Percentiles rank a stretch among this genome's conserved stretches.
phyloP scores from a whole-genome alignment of 2,888 invertebrate species.

The Unio delphinus region DNA sequence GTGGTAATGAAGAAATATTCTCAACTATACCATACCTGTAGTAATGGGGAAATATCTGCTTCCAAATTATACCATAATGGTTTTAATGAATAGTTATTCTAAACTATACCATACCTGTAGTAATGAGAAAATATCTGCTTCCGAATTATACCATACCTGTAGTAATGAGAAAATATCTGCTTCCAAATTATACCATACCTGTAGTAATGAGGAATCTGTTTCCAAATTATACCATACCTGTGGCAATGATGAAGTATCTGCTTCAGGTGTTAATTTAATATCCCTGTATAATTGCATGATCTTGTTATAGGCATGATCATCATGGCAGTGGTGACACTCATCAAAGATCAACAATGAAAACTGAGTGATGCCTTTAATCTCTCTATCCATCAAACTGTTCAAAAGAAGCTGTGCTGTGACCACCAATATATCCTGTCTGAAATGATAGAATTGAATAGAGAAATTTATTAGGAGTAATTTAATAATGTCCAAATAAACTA shows the following conservation, averaged over 20 bases:
- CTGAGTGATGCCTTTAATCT: conserved; percentile 15
- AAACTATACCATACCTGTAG: too few species aligned
- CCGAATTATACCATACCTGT: too few species aligned
- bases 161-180: too few species aligned
- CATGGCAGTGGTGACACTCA: conserved; percentile 58
- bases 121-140: too few species aligned
- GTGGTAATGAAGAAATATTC: conserved; percentile 13
- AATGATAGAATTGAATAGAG: not conserved
- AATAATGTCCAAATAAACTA: too few species aligned
- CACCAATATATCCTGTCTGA: conserved; percentile 50
- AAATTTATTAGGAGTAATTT: too few species aligned
- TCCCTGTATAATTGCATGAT: conserved; percentile 57
- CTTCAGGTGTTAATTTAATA: conserved; percentile 19
- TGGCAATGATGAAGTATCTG: conserved; percentile 11
- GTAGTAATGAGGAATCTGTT: not conserved
- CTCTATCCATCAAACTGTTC: conserved; percentile 31
- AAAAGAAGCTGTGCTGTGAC: conserved; percentile 68
- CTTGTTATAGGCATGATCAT: conserved; percentile 51
- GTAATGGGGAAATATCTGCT: too few species aligned
- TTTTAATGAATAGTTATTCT: conserved; percentile 10
- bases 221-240: conserved; percentile 13
- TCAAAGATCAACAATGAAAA: conserved; percentile 56
- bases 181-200: too few species aligned
- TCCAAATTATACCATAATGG: conserved; percentile 10
- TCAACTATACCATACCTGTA: conserved; percentile 33